Percentiles rank a stretch among this genome's conserved stretches.
Evolutionary conservation across 1,140 invertebrate species (phyloP).

Genomic region (Globodera ellingtonae): DNA sequence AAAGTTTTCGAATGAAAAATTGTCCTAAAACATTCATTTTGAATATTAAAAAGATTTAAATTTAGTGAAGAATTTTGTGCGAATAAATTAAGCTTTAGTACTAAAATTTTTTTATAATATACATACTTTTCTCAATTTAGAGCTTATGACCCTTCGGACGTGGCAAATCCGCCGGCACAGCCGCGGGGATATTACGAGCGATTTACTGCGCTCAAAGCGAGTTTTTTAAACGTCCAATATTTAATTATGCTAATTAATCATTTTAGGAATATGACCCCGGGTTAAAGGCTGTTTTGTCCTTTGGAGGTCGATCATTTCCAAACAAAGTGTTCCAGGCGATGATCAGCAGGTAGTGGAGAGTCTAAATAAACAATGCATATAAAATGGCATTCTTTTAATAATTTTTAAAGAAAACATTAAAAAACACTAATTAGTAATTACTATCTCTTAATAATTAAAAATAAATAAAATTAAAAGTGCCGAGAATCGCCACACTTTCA

Average conservation of each 20-base stretch:
- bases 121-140: conserved; percentile 29
- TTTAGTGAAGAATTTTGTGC: too few relatives aligned
- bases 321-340: conserved; percentile 48
- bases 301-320: conserved; percentile 65
- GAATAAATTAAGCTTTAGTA: too few relatives aligned
- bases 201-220: conserved; percentile 53
- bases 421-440: too few relatives aligned
- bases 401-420: too few relatives aligned
- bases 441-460: too few relatives aligned
- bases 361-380: background rate
- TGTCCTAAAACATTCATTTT: too few relatives aligned
- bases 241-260: background rate
- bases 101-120: background rate
- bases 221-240: background rate
- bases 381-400: background rate
- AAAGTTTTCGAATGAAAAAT: background rate
- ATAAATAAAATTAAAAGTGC: background rate
- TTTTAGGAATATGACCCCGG: conserved; percentile 42
- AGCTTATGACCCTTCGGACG: conserved; percentile 57
- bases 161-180: conserved; percentile 45
- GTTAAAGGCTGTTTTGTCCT: conserved; percentile 63
- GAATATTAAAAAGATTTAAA: too few relatives aligned
- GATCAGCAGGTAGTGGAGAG: conserved; percentile 33
- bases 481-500: conserved; percentile 48
- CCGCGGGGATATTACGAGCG: conserved; percentile 13